phyloP scores from a whole-genome alignment of 2,797 vertebrate species.

The Cyclopterus lumpus region DNA sequence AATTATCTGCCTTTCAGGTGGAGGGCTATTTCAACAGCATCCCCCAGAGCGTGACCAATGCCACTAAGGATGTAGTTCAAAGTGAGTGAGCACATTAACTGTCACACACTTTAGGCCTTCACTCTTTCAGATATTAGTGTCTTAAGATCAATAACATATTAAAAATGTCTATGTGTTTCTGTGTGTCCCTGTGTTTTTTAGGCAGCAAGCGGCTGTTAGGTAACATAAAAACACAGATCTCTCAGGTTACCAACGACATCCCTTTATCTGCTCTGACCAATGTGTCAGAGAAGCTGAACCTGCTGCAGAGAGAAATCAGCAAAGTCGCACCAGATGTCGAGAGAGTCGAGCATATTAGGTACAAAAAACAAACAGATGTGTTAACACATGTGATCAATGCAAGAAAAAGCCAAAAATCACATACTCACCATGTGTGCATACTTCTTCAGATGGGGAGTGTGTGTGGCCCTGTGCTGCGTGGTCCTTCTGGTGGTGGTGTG shows the following conservation, averaged over 20 bases:
- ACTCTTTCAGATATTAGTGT: background rate
- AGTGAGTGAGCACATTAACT: slow-evolving; percentile 75
- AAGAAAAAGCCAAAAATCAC: background rate
- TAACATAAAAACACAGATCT: slow-evolving; percentile 68
- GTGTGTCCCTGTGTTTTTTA: slow-evolving; percentile 54
- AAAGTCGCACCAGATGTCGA: accelerated
- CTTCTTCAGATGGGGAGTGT: slow-evolving; percentile 76
- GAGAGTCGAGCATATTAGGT: slow-evolving; percentile 63
- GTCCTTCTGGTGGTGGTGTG: slow-evolving; percentile 88
- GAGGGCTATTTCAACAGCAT: slow-evolving; percentile 63
- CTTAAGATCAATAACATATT: background rate
- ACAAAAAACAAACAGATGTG: background rate
- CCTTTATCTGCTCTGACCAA: slow-evolving; percentile 37
- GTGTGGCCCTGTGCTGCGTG: slow-evolving; percentile 78
- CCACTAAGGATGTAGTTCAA: slow-evolving; percentile 69
- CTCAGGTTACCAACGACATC: slow-evolving; percentile 32
- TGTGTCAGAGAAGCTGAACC: background rate
- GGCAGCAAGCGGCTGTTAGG: slow-evolving; percentile 71
- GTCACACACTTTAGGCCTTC: background rate
- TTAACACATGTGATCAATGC: background rate
- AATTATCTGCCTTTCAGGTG: slow-evolving; percentile 60
- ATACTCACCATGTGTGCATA: background rate
- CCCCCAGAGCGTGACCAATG: slow-evolving; percentile 73
- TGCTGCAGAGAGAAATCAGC: background rate
- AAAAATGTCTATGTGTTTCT: background rate